Evolutionary conservation across 2,888 invertebrate genomes (phyloP), one percentile per base, ranked within the genome.

Genomic region (Rapana venosa): DNA sequence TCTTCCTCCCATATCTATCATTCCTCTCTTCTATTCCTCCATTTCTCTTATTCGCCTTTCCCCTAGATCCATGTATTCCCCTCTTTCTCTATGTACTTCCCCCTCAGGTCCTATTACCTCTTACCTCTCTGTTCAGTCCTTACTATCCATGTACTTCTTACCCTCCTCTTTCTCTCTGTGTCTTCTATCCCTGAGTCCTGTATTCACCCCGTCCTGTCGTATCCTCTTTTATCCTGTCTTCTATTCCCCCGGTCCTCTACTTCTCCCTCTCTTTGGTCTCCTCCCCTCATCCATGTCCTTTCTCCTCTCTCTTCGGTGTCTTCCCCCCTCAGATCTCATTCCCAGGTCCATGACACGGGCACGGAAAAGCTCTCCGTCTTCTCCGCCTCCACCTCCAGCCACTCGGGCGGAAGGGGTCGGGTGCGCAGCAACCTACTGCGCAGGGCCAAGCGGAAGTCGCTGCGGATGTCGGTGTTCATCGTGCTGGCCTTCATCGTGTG

Each of bases 401-500:
- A 86, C 83, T 61, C 85, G 2, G 91, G 90, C 36, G 86, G 90
- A 20, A 90, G 94, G 79, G 93, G 95, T 30, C 93, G 94, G 61
- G 93, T 95, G 13, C 92, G 96, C 70, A 94, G 94, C 83, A 94
- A 95, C 86, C 93, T 96, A n/a, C 94, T 96, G 90, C 92, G 94
- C 84, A 95, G 95, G 89, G 96, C 96, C 61, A 96, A 96, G 91
- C 92, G 94, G 88, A 96, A 96, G 92, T 96, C 96, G 0, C 92
- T 96, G 87, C 97, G 97, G 90, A 98, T 98, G 96, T 98, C 98
- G 0, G 97, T 98, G 11, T 97, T 98, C 22, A 98, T 98, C 90
- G 98, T 98, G 0, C 97, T 97, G 0, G 98, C 98, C 0, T 98
- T 98, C 95, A 97, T 98, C 77, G 96, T 98, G 84, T 98, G 98